A percentile compares a stretch with the other conserved stretches of the same genome.
Conservation (phyloP, 2,797 vertebrate species). For the Dallia pectoralis region DNA sequence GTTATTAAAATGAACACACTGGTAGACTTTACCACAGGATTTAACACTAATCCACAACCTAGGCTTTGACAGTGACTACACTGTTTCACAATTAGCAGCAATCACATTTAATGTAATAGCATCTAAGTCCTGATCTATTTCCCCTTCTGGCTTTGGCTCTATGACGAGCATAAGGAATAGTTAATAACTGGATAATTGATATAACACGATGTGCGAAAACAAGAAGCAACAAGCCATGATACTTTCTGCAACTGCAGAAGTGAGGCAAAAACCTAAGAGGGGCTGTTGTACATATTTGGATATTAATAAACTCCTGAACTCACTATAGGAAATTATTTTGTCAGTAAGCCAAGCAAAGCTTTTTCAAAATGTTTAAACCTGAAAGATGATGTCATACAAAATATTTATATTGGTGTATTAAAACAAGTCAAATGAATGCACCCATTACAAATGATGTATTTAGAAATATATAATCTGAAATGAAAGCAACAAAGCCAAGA, state of each 20-base stretch:
- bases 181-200: background rate
- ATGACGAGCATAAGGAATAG: background rate
- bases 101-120: background rate
- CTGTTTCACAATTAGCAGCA: background rate
- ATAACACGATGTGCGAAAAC: no score
- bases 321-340: background rate
- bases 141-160: constrained; percentile 28
- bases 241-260: constrained; percentile 23
- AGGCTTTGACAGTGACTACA: background rate
- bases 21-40: background rate
- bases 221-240: background rate
- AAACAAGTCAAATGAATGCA: background rate
- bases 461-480: background rate
- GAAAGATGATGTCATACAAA: no score
- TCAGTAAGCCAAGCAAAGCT: background rate
- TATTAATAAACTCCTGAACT: background rate
- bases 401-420: background rate
- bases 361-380: background rate
- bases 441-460: background rate
- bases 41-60: background rate
- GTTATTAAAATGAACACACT: background rate
- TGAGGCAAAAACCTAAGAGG: background rate
- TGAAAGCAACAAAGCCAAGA: background rate
- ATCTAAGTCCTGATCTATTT: constrained; percentile 36
- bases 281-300: background rate